Conservation (phyloP, 2,113 vertebrate species). For the Strix uralensis region DNA sequence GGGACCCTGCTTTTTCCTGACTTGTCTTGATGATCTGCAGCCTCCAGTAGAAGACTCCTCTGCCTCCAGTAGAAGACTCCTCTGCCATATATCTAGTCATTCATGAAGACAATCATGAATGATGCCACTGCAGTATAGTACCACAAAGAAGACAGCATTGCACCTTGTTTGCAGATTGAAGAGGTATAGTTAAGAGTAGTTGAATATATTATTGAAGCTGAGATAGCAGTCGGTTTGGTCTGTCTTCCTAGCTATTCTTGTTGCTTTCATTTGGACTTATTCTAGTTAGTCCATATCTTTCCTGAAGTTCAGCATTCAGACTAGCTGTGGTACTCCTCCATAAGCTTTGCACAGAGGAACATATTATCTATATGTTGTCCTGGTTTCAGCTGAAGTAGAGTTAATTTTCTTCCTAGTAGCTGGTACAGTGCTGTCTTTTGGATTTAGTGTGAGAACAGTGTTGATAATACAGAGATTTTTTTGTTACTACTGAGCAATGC, state of each 20-base stretch:
- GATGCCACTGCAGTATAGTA: neutral
- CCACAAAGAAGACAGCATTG: neutral
- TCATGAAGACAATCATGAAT: neutral
- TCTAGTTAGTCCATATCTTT: neutral
- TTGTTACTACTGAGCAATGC: no score
- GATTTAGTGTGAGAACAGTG: no score
- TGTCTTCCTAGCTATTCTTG: neutral
- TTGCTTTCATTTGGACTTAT: neutral
- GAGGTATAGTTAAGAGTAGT: neutral
- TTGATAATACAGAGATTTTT: no score
- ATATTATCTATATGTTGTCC: neutral
- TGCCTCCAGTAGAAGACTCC: neutral
- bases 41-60: neutral
- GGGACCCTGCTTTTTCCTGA: neutral
- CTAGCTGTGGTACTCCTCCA: neutral
- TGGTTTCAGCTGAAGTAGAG: no score
- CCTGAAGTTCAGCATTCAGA: neutral
- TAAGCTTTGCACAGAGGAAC: neutral
- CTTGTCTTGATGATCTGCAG: neutral
- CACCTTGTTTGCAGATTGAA: neutral
- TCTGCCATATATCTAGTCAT: neutral
- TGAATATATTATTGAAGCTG: neutral
- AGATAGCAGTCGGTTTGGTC: neutral
- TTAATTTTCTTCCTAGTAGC: no score
- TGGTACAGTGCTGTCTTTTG: no score